Evolutionary conservation across 2,797 vertebrate genomes (phyloP).

Genomic region (Alauda arvensis): DNA sequence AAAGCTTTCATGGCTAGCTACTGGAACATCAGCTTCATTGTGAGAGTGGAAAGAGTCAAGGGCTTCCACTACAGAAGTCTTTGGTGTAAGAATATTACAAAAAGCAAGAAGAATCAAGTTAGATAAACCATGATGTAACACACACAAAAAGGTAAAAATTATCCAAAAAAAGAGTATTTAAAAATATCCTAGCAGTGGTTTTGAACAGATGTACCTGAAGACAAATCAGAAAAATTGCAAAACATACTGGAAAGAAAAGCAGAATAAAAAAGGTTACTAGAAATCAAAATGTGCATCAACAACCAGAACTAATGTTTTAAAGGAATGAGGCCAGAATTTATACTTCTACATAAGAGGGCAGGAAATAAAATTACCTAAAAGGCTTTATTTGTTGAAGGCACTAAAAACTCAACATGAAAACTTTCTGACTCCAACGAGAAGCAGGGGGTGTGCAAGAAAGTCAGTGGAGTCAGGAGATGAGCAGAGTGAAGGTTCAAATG

Average conservation of each 20-base stretch:
- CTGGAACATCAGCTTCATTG: neutral
- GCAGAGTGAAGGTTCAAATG: rapidly evolving
- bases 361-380: neutral
- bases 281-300: neutral
- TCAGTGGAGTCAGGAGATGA: neutral
- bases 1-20: neutral
- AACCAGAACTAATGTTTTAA: neutral
- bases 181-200: neutral
- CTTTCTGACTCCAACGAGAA: neutral
- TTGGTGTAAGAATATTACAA: neutral
- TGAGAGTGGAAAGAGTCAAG: neutral
- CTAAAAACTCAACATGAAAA: neutral
- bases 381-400: neutral
- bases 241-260: neutral
- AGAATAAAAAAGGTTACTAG: neutral
- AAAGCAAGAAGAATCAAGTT: neutral
- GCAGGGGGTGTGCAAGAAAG: neutral
- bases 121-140: neutral
- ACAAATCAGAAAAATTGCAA: neutral
- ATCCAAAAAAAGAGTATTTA: neutral
- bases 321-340: neutral
- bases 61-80: neutral
- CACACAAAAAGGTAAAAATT: neutral
- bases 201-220: neutral
- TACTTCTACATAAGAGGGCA: neutral